Base-by-base conservation (phyloP, 2,888 invertebrate species). In the Iselma pallidipennis region DNA sequence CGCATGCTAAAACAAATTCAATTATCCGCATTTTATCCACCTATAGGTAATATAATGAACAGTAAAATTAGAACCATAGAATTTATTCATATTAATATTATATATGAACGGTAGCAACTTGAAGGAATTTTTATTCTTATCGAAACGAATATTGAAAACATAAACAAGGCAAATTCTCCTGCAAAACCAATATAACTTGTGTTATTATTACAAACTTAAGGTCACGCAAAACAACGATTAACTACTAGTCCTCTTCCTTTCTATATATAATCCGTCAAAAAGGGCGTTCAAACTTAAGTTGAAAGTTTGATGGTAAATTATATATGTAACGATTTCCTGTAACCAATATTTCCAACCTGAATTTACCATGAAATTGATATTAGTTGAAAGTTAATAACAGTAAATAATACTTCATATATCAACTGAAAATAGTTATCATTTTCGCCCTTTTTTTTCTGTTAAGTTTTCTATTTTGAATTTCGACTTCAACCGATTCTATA, bases 171-270 rank as follows among this genome's bases (percentile, higher is more conserved):
- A 49, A 63, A 59, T 56, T 58, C 52, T 50, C 45, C 28, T 55
- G 49, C 49, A 59, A 51, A 50, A 49, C 54, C 48, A 45, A 48
- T 37, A 48, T 42, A 54, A 58, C 50, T 54, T 42, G 29, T 49
- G n/a, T n/a, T n/a, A 42, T 53, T 54, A 37, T 58, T 57, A 57
- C 50, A 45, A 33, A 42, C 7, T n/a, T 16, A 14, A 42, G 33
- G 21, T 19, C 63, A 63, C 63, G 63, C 63, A 45, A 63, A 56
- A 19, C 29, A 45, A 49, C 54, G 51, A 63, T 63, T 63, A 63
- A 23, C 57, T n/a, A n/a, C n/a, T 23, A 58, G 49, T 50, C 19
- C 48, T 26, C 56, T 56, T 53, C 49, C 28, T 19, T 52, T 52
- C 49, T 52, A 49, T 25, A 19, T 49, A 25, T 51, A 37, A 57